Evolutionary conservation across 2,113 vertebrate genomes (phyloP).

Genomic region (Upupa epops): DNA sequence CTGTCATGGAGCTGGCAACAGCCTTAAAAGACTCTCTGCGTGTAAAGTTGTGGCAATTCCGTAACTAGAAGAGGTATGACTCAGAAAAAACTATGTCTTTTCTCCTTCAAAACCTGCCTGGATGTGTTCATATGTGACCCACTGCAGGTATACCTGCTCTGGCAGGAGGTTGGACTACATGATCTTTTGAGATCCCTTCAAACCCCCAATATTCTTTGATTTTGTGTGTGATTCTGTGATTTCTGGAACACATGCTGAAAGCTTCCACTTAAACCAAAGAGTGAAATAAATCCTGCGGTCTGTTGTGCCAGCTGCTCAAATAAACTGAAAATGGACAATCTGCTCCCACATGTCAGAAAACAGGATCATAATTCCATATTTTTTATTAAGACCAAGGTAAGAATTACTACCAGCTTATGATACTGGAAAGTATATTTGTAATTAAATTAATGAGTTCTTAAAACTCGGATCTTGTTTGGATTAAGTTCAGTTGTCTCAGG

Average conservation of each 20-base stretch:
- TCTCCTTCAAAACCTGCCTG: no score
- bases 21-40: not conserved
- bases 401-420: not conserved
- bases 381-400: not conserved
- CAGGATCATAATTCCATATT: not conserved
- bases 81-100: not conserved
- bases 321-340: not conserved
- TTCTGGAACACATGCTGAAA: not conserved
- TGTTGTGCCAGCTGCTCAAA: not conserved
- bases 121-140: no score
- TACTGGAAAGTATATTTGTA: not conserved
- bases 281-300: not conserved
- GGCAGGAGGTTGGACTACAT: no score
- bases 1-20: not conserved
- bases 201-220: no score
- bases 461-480: not conserved
- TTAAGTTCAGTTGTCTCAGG: not conserved
- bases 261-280: not conserved
- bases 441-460: slow-evolving; percentile 6
- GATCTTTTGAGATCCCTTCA: no score
- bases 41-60: not conserved
- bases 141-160: no score
- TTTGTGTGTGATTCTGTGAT: no score
- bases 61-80: not conserved
- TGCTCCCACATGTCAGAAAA: not conserved